phyloP scores from a whole-genome alignment of 2,888 invertebrate species.

The Noctua comes region DNA sequence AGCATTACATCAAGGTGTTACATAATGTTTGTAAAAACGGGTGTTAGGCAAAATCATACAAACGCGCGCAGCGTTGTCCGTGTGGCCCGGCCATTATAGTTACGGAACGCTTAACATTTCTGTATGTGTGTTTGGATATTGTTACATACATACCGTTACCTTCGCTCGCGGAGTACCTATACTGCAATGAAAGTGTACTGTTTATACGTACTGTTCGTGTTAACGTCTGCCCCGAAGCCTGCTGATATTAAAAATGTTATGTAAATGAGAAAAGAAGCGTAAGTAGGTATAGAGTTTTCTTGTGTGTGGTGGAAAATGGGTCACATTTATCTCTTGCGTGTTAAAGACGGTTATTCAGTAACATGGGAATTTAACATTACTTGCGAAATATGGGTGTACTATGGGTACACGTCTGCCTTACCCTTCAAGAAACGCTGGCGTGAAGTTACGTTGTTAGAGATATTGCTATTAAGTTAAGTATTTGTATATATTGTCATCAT shows the following conservation, averaged over 20 bases:
- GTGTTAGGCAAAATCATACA: background rate
- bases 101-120: conserved; percentile 77
- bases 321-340: background rate
- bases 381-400: background rate
- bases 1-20: background rate
- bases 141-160: conserved; percentile 65
- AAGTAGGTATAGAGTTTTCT: background rate
- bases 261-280: conserved; percentile 40
- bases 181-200: conserved; percentile 39
- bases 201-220: conserved; percentile 26
- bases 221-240: conserved; percentile 9
- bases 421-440: background rate
- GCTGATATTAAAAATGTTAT: conserved; percentile 50
- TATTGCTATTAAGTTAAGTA: background rate
- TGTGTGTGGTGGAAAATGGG: conserved; percentile 8
- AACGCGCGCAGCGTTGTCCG: background rate
- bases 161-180: conserved; percentile 20
- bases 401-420: background rate
- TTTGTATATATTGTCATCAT: background rate
- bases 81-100: conserved; percentile 53
- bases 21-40: background rate
- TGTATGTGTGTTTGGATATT: conserved; percentile 68
- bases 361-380: background rate
- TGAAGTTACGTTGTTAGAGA: background rate
- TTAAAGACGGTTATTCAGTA: background rate